Base-by-base conservation (phyloP, 2,113 vertebrate genomes). In the Grus americana region DNA sequence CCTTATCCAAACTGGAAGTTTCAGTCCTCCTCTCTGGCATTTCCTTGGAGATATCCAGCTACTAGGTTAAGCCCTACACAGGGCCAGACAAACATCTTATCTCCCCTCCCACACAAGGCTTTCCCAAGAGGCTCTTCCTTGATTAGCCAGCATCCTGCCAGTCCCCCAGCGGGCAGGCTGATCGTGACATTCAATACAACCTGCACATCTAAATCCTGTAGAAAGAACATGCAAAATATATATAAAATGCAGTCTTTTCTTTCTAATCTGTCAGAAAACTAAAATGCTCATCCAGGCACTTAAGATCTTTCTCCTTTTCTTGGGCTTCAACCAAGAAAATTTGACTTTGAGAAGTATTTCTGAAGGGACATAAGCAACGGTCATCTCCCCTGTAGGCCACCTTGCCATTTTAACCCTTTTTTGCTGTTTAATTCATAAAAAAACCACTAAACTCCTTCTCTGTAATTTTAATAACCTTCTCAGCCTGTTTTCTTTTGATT, bases 331-430 rank as follows among this genome's bases (percentile, higher is more conserved):
- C 5, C 20, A 84, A 54, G 1, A 70, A 42, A 75, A 63, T 44
- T 4, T 8, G 29, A 34, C 26, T 70, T 49, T 38, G 20, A 58
- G 5, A 88, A 70, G 21, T 29, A 49, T 46, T 78, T 80, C 55
- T 81, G 38, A 71, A 71, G 44, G 15, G 23, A 52, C 29, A 16
- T 71, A 85, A 63, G 50, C 20, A 78, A 76, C 3, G 2, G 24
- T 15, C 29, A 66, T 19, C 17, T 80, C 16, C 38, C 5, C 19
- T 24, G 19, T 15, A 29, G 19, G 23, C 5, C 0, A 0, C 11
- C 30, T n/a, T 55, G 30, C n/a, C 18, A 50, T 52, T 92, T 75
- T 36, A 73, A 78, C 11, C 4, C 11, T 30, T 42, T n/a, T 55
- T 12, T 79, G 7, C 10, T 30, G 32, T 54, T 71, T 68, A 76